Conservation (phyloP, 2,888 invertebrate genomes). For the Gasteruption jaculator region DNA sequence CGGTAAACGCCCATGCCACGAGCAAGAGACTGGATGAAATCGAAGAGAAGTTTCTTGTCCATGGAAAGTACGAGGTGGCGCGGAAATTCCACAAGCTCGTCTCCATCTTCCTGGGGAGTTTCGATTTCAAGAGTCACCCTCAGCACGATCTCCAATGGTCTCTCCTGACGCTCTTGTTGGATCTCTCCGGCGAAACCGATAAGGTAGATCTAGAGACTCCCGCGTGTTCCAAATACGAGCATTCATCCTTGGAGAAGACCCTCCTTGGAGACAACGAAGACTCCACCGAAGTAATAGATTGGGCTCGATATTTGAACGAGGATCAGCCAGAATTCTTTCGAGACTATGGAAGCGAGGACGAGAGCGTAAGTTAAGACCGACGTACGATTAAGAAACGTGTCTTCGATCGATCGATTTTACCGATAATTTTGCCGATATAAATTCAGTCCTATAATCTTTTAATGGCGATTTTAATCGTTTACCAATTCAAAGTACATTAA, state of each 20-base stretch:
- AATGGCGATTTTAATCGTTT: too few relatives aligned
- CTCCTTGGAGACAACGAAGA: slow-evolving; percentile 31
- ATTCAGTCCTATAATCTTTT: too few relatives aligned
- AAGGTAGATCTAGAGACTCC: slow-evolving; percentile 35
- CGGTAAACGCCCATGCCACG: slow-evolving; percentile 52
- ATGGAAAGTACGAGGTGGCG: slow-evolving; percentile 52
- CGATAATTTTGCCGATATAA: too few relatives aligned
- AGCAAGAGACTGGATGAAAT: slow-evolving; percentile 51
- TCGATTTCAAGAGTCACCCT: slow-evolving; percentile 45
- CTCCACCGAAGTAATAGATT: slow-evolving; percentile 52
- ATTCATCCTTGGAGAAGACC: slow-evolving; percentile 27
- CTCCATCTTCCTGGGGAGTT: slow-evolving; percentile 38
- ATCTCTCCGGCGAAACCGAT: slow-evolving; percentile 45
- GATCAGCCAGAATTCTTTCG: slow-evolving; percentile 48
- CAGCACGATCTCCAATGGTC: slow-evolving; percentile 55
- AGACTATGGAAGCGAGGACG: slow-evolving; percentile 38
- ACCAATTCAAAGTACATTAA: too few relatives aligned
- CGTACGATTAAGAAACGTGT: too few relatives aligned
- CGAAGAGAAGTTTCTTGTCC: slow-evolving; percentile 51
- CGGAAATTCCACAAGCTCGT: slow-evolving; percentile 48
- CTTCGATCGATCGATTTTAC: too few relatives aligned
- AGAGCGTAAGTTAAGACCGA: slow-evolving; percentile 45
- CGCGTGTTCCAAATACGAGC: slow-evolving; percentile 27
- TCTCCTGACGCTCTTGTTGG: slow-evolving; percentile 51
- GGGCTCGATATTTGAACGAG: slow-evolving; percentile 53